A percentile compares a stretch with the other conserved stretches of the same genome.
Conservation (phyloP, 2,888 invertebrate genomes). For the Drosophila longiperda region DNA sequence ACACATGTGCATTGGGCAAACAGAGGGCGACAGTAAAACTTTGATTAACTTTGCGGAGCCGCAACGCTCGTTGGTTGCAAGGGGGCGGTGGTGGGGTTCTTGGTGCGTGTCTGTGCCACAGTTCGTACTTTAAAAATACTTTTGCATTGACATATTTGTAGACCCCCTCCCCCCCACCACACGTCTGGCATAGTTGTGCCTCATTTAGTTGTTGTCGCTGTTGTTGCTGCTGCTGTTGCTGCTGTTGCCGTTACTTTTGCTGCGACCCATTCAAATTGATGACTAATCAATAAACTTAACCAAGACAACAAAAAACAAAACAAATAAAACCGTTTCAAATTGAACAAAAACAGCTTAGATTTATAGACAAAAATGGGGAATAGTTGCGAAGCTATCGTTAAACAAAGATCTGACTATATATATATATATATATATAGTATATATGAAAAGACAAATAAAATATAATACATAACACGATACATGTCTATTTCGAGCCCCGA, state of each 20-base stretch:
- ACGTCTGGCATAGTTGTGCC: slow-evolving; percentile 40
- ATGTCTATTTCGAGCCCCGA: neutral
- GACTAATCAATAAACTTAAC: slow-evolving; percentile 73
- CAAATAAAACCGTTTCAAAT: slow-evolving; percentile 2
- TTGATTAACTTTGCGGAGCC: slow-evolving; percentile 59
- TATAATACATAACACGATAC: neutral
- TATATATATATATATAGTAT: too few relatives aligned
- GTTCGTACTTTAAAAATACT: slow-evolving; percentile 69
- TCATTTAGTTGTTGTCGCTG: slow-evolving; percentile 4
- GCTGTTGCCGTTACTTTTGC: neutral
- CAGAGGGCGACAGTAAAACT: slow-evolving; percentile 51
- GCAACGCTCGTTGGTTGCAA: slow-evolving; percentile 1
- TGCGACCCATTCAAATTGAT: slow-evolving; percentile 57
- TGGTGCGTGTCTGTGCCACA: slow-evolving; percentile 45
- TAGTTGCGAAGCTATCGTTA: slow-evolving; percentile 21
- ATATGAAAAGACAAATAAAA: neutral
- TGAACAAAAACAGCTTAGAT: neutral
- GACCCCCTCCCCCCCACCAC: slow-evolving; percentile 2
- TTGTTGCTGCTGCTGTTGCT: neutral
- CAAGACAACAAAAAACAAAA: slow-evolving; percentile 49
- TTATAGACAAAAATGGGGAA: neutral
- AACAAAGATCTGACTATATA: slow-evolving; percentile 15
- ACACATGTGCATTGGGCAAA: slow-evolving; percentile 46
- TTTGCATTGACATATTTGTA: slow-evolving; percentile 74
- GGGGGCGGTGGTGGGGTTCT: neutral